Evolutionary conservation across 2,797 vertebrate genomes (phyloP).

Genomic region (Graptemys geographica): DNA sequence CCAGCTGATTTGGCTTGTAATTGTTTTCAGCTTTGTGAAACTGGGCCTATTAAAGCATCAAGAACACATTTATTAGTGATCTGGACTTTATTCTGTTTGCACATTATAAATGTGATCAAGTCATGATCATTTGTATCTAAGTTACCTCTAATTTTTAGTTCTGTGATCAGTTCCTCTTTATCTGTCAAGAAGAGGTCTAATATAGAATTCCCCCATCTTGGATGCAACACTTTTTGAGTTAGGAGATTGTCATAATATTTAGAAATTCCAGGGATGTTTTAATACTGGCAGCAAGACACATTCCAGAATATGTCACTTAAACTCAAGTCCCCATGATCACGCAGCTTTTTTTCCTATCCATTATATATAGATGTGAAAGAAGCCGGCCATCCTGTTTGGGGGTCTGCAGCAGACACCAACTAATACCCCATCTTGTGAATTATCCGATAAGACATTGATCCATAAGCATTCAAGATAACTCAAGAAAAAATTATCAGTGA

Average conservation of each 20-base stretch:
- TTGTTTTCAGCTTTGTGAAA: too few relatives aligned
- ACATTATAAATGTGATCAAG: too few relatives aligned
- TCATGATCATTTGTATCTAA: too few relatives aligned
- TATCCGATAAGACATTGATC: background rate
- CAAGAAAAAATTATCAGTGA: too few relatives aligned
- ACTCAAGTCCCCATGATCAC: background rate
- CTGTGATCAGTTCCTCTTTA: background rate
- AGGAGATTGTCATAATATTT: background rate
- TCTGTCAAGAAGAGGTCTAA: background rate
- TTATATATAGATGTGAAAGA: background rate
- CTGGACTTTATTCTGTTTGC: too few relatives aligned
- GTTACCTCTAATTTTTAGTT: too few relatives aligned
- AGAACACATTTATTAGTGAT: too few relatives aligned
- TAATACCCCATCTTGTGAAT: background rate
- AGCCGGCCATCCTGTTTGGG: too few relatives aligned
- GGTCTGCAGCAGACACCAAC: background rate
- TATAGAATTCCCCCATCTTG: background rate
- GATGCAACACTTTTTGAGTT: background rate
- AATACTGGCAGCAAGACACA: background rate
- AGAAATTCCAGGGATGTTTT: background rate
- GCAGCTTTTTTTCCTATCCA: background rate
- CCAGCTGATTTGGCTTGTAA: too few relatives aligned
- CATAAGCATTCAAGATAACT: background rate
- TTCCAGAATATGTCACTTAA: background rate
- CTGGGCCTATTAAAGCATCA: too few relatives aligned